Base-by-base conservation (phyloP, 2,797 vertebrate genomes). In the Crocodylus rhombifer region DNA sequence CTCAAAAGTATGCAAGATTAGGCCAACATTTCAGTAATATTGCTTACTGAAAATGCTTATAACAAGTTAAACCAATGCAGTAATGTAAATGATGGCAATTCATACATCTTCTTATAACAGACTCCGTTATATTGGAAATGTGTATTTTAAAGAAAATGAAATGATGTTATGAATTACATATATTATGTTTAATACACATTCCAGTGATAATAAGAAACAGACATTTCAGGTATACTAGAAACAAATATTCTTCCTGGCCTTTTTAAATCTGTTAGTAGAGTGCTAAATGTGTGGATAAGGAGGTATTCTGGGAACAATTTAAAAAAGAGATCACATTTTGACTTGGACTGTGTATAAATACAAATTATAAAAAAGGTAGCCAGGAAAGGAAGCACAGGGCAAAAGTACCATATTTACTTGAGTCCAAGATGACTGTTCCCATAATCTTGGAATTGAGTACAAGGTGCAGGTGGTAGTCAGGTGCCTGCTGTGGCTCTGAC, bases 361-460 rank as follows among this genome's bases (percentile, higher is more conserved):
- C n/a, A 77, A 23, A 87, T 73, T n/a, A 76, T 91, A 88, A 86
- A 92, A 82, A 61, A 61, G 88, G 21, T 80, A 89, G 77, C n/a
- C 33, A 64, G 61, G 30, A 95, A 51, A 6, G 7, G 36, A 73
- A 42, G 12, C 25, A 73, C 4, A 36, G 42, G 42, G 42, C 42
- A 51, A 51, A 51, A 51, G 9, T 51, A 51, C 42, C 42, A 51
- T 51, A 51, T 51, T 51, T 51, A 51, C 42, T 51, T 51, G 42
- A 51, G 42, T 51, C 42, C 42, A 51, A 51, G 42, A 51, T 51
- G 42, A 51, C 9, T 51, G 42, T 51, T 51, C 42, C 42, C 42
- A 51, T 51, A 51, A 51, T 51, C 42, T 51, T 51, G 42, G 42
- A 51, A 51, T 51, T 51, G 42, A 51, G 42, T 51, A 51, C 42